phyloP scores from a whole-genome alignment of 2,797 vertebrate genomes.

The Oreochromis grahami region DNA sequence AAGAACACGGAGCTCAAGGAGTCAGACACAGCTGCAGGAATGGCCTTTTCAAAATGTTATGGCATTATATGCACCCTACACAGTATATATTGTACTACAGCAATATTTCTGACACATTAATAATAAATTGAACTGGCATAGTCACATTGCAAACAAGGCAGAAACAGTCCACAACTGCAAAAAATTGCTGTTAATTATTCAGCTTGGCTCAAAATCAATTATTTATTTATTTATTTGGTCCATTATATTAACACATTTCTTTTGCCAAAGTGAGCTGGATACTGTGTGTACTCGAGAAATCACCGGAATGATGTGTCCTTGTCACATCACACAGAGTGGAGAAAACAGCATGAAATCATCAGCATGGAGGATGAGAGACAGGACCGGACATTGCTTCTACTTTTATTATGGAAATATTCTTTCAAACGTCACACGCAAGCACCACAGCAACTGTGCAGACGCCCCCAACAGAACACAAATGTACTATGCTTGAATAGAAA shows the following conservation, averaged over 20 bases:
- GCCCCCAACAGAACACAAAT: background rate
- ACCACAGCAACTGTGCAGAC: background rate
- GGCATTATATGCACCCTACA: background rate
- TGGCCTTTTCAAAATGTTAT: background rate
- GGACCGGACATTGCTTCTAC: background rate
- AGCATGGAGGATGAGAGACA: background rate
- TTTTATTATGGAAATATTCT: conserved; percentile 8
- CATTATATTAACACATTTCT: background rate
- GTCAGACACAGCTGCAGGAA: background rate
- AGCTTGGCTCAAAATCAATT: background rate
- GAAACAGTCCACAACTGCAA: background rate
- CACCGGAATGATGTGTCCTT: background rate
- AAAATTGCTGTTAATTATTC: background rate
- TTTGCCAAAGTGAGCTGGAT: background rate
- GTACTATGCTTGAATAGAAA: background rate
- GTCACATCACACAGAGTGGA: background rate
- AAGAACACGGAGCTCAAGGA: background rate
- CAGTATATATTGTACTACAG: background rate
- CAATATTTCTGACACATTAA: background rate
- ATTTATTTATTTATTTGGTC: background rate
- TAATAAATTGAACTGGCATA: background rate
- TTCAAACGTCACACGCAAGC: background rate
- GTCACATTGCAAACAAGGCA: background rate
- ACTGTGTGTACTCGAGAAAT: background rate
- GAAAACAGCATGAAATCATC: background rate